Conservation (phyloP, 2,888 invertebrate genomes). For the Drosophila buzzatii region DNA sequence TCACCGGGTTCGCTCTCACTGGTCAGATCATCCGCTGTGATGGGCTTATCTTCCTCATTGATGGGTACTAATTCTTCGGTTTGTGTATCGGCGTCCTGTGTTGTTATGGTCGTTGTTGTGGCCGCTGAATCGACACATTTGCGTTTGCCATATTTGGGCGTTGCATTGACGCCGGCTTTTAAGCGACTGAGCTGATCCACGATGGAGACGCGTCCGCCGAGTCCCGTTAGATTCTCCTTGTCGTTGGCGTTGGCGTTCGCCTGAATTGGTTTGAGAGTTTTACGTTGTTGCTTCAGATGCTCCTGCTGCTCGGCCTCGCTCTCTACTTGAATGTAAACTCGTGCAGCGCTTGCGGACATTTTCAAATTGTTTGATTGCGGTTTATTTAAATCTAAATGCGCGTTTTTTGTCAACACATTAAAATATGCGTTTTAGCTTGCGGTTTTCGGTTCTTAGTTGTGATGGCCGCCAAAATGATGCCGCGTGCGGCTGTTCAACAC, state of each 20-base stretch:
- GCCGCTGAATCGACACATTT: constrained; percentile 83
- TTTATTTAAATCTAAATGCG: constrained; percentile 16
- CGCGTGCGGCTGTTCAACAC: constrained; percentile 49
- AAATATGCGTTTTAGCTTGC: constrained; percentile 14
- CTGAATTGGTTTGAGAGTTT: constrained; percentile 91
- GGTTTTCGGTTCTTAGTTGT: constrained; percentile 35
- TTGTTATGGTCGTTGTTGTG: constrained; percentile 20
- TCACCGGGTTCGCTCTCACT: constrained; percentile 89
- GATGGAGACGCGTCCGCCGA: constrained; percentile 89
- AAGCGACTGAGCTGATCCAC: constrained; percentile 86
- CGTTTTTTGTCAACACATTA: constrained; percentile 37
- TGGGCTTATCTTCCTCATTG: constrained; percentile 65
- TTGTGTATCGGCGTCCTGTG: constrained; percentile 83
- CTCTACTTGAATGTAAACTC: constrained; percentile 85
- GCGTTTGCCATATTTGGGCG: constrained; percentile 85
- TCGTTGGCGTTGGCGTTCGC: constrained; percentile 89
- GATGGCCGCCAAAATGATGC: constrained; percentile 65
- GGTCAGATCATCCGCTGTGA: constrained; percentile 90
- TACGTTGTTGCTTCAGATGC: constrained; percentile 87
- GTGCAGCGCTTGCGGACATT: constrained; percentile 83
- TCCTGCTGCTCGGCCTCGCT: constrained; percentile 86
- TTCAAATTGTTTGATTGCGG: constrained; percentile 59
- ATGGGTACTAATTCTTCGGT: constrained; percentile 72
- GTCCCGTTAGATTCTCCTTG: constrained; percentile 91
- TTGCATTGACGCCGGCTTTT: constrained; percentile 85